A percentile compares a stretch with the other conserved stretches of the same genome.
Conservation (phyloP, 2,797 vertebrate genomes). For the Malacoctenus gilli region DNA sequence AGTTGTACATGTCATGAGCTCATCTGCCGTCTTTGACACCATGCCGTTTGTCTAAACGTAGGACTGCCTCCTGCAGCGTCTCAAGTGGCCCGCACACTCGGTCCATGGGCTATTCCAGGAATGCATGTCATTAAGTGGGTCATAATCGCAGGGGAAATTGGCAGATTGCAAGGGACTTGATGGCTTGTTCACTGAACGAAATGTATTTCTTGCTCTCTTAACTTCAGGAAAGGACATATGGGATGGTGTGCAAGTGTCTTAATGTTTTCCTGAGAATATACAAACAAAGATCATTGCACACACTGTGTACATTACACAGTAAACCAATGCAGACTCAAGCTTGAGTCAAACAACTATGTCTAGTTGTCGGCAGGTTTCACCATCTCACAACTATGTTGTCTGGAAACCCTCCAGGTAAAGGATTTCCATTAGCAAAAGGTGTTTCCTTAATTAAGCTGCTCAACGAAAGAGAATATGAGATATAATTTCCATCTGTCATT, state of each 20-base stretch:
- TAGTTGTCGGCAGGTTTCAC: no score
- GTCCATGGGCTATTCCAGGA: constrained; percentile 71
- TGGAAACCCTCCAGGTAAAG: no score
- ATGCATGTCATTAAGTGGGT: constrained; percentile 72
- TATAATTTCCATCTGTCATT: no score
- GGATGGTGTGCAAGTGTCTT: background rate
- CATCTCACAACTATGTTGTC: no score
- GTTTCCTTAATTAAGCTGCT: no score
- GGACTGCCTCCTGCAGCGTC: constrained; percentile 28
- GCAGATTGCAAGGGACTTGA: constrained; percentile 55
- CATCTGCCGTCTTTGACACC: no score
- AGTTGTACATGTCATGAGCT: no score
- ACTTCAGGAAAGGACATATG: constrained; percentile 8
- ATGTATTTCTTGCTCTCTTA: constrained; percentile 22
- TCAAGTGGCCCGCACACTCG: constrained; percentile 58
- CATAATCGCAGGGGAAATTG: constrained; percentile 65
- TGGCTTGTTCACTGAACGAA: constrained; percentile 31
- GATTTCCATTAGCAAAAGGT: no score
- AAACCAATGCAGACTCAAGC: no score
- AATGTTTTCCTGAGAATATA: background rate
- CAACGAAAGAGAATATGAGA: no score
- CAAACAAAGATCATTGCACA: background rate
- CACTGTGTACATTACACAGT: background rate
- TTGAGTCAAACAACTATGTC: no score
- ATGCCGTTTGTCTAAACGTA: no score